Conservation (phyloP, 2,888 invertebrate genomes). For the Aphidius colemani region DNA sequence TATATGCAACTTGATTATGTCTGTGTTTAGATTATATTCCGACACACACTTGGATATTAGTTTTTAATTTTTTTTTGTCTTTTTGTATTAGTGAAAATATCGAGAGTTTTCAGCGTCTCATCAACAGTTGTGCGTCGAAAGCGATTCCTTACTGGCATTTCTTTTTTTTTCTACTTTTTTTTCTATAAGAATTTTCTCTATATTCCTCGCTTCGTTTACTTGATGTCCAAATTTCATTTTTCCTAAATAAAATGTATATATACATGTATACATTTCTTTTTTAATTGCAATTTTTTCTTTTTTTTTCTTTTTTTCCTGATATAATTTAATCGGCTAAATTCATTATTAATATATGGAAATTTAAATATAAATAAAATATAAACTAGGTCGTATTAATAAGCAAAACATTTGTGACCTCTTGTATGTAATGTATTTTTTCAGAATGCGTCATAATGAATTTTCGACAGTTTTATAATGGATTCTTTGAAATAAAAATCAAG, state of each 20-base stretch:
- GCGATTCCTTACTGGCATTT: slow-evolving; percentile 38
- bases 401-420: too few relatives aligned
- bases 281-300: slow-evolving; percentile 10
- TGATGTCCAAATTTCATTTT: slow-evolving; percentile 31
- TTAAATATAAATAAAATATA: too few relatives aligned
- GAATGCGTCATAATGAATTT: too few relatives aligned
- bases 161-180: neutral
- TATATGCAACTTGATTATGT: too few relatives aligned
- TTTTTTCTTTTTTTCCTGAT: slow-evolving; percentile 22
- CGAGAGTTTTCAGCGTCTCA: slow-evolving; percentile 32
- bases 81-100: slow-evolving; percentile 37
- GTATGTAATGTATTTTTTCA: too few relatives aligned
- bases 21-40: slow-evolving; percentile 26
- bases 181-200: neutral
- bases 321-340: too few relatives aligned
- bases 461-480: too few relatives aligned
- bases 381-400: too few relatives aligned
- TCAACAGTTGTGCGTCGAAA: slow-evolving; percentile 34
- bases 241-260: slow-evolving; percentile 25
- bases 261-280: neutral
- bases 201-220: slow-evolving; percentile 23
- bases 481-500: too few relatives aligned
- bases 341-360: too few relatives aligned
- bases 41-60: neutral
- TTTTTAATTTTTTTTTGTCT: too few relatives aligned